phyloP scores from a whole-genome alignment of 2,888 invertebrate species.

The Chrysodeixis includens region DNA sequence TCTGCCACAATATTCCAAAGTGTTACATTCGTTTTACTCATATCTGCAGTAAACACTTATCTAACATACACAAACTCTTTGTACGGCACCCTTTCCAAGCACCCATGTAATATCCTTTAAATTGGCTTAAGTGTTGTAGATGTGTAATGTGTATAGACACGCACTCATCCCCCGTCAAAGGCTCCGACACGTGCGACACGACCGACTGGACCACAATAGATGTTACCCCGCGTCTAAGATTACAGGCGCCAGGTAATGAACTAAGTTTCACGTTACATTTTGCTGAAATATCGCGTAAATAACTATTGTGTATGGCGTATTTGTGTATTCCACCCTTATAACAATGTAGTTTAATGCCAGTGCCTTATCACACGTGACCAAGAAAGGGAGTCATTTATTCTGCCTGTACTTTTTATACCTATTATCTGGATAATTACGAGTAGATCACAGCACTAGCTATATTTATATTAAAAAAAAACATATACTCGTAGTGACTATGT shows the following conservation, averaged over 20 bases:
- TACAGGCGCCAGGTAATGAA: neutral
- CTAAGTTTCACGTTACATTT: conserved; percentile 6
- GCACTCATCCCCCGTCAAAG: conserved; percentile 1
- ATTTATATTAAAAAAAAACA: no score
- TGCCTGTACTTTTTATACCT: no score
- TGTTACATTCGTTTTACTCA: neutral
- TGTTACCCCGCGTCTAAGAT: neutral
- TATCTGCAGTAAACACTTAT: neutral
- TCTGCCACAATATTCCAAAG: neutral
- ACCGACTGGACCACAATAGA: conserved; percentile 12
- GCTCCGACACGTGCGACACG: neutral
- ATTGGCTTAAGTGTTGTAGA: neutral
- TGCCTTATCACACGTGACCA: no score
- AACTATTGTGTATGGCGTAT: neutral
- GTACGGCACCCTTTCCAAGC: neutral
- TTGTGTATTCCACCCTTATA: neutral
- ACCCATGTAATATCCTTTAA: neutral
- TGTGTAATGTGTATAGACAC: neutral
- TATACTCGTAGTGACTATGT: no score
- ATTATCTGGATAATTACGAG: no score
- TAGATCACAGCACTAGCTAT: no score
- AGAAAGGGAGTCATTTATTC: no score
- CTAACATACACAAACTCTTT: neutral
- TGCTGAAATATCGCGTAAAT: conserved; percentile 8
- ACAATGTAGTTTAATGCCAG: neutral